These are phyloP conservation scores for Criorhina ranunculi DNA, from an alignment of 2,888 invertebrate genomes.

Conservation along the genomic window DNA sequence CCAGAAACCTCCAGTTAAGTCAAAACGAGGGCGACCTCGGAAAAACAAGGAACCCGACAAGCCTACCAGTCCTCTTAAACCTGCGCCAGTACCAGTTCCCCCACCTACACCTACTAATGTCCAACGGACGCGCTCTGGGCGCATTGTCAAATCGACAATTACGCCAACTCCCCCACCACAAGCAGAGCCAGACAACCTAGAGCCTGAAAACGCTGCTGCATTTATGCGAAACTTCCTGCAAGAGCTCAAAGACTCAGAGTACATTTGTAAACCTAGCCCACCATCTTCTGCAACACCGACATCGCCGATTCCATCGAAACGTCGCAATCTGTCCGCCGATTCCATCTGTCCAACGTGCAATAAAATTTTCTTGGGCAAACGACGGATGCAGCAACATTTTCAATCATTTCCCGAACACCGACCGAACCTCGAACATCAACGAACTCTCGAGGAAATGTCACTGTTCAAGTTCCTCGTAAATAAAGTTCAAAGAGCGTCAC, in stretches of 20 bases:
- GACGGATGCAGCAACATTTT: constrained; percentile 82
- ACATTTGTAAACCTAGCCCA: constrained; percentile 60
- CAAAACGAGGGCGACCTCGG: constrained; percentile 78
- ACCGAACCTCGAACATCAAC: constrained; percentile 49
- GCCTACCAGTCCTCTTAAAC: constrained; percentile 3
- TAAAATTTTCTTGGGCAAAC: constrained; percentile 82
- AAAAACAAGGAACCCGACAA: constrained; percentile 74
- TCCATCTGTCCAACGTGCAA: constrained; percentile 82
- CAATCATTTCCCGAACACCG: constrained; percentile 82
- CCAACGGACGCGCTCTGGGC: constrained; percentile 80
- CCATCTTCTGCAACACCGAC: not conserved
- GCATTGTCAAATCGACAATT: constrained; percentile 77
- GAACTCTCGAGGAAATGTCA: constrained; percentile 78
- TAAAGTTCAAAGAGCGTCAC: constrained; percentile 81
- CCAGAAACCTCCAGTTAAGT: constrained; percentile 55
- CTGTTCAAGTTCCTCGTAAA: constrained; percentile 81
- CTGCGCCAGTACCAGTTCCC: constrained; percentile 3
- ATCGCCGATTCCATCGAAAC: constrained; percentile 43
- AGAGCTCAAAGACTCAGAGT: constrained; percentile 78
- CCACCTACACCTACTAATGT: constrained; percentile 22
- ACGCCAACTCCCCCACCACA: constrained; percentile 24
- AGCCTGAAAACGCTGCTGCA: constrained; percentile 71
- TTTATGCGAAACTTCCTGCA: constrained; percentile 79
- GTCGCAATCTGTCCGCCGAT: constrained; percentile 80
- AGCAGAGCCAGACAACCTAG: constrained; percentile 46